A percentile compares a stretch with the other conserved stretches of the same genome.
Conservation (phyloP, 1,140 invertebrate species). For the Drosophila guanche region DNA sequence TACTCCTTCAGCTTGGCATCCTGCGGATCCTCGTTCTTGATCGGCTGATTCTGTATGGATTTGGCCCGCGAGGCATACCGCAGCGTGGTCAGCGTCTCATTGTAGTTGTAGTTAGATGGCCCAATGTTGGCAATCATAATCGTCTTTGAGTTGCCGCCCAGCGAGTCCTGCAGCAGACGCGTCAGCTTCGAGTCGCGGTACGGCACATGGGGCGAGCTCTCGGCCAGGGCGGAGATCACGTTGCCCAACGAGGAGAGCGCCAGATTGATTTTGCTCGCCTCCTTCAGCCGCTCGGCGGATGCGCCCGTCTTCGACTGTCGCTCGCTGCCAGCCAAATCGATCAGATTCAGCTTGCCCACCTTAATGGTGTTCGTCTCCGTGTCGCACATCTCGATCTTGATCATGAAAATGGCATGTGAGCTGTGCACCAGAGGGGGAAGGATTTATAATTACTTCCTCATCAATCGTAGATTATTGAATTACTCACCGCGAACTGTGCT, state of each 20-base stretch:
- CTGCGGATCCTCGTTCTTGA: constrained; percentile 98
- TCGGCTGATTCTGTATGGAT: constrained; percentile 96
- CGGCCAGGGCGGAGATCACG: constrained; percentile 96
- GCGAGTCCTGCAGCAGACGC: constrained; percentile 94
- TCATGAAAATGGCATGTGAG: constrained; percentile 99
- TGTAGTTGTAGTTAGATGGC: constrained; percentile 97
- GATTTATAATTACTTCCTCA: constrained; percentile 11
- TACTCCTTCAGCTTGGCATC: constrained; percentile 94
- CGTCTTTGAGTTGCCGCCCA: constrained; percentile 98
- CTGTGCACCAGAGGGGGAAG: constrained; percentile 76
- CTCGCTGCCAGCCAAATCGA: constrained; percentile 93
- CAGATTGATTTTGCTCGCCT: constrained; percentile 98
- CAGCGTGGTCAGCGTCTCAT: constrained; percentile 96
- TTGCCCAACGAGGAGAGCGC: constrained; percentile 96
- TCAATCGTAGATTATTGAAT: background rate
- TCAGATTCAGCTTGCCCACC: constrained; percentile 90
- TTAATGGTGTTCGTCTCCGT: constrained; percentile 87
- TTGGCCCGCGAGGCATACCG: constrained; percentile 97
- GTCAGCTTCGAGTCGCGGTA: constrained; percentile 98
- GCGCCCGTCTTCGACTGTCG: constrained; percentile 96
- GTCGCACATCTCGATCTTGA: constrained; percentile 98
- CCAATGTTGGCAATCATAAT: constrained; percentile 99
- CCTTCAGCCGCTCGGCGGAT: constrained; percentile 94
- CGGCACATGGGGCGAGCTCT: constrained; percentile 94
- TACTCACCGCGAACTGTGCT: constrained; percentile 92